Conservation (phyloP, 2,888 invertebrate species). For the Chrysopilus asiliformis region DNA sequence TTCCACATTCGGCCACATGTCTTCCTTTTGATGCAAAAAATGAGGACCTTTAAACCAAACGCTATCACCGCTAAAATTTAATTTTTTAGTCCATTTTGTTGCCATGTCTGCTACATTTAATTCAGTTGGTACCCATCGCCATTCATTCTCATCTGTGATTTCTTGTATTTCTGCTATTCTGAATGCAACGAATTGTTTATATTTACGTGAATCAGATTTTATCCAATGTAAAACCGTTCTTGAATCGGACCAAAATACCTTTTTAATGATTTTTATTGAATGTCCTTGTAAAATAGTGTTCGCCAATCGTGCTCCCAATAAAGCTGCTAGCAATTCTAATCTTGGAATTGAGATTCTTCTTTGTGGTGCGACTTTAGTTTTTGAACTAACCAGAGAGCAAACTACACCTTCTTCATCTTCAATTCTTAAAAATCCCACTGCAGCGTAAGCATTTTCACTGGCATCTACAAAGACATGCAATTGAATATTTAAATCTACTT, state of each 20-base stretch:
- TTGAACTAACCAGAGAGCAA: not conserved
- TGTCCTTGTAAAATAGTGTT: not conserved
- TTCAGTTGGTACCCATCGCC: conserved; percentile 12
- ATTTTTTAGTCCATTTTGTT: not conserved
- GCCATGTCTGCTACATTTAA: conserved; percentile 16
- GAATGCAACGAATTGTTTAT: conserved; percentile 15
- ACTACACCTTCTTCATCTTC: not conserved
- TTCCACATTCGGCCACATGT: too few species aligned
- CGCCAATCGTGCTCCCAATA: not conserved
- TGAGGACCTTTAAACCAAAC: not conserved
- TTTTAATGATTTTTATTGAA: not conserved
- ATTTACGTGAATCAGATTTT: not conserved
- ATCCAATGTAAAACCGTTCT: conserved; percentile 13
- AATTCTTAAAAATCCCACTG: conserved; percentile 1
- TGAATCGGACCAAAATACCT: conserved; percentile 20
- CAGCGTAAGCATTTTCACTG: too few species aligned
- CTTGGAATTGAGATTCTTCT: conserved; percentile 8
- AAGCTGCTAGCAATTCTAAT: conserved; percentile 9
- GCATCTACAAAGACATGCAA: too few species aligned
- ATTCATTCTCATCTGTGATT: too few species aligned
- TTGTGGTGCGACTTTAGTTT: conserved; percentile 5
- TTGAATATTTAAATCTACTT: conserved; percentile 3
- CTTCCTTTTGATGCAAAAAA: too few species aligned
- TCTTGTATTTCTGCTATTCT: conserved; percentile 16
- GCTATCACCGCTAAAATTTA: not conserved